Conservation (phyloP, 2,888 invertebrate genomes). For the Tanypteryx hageni region DNA sequence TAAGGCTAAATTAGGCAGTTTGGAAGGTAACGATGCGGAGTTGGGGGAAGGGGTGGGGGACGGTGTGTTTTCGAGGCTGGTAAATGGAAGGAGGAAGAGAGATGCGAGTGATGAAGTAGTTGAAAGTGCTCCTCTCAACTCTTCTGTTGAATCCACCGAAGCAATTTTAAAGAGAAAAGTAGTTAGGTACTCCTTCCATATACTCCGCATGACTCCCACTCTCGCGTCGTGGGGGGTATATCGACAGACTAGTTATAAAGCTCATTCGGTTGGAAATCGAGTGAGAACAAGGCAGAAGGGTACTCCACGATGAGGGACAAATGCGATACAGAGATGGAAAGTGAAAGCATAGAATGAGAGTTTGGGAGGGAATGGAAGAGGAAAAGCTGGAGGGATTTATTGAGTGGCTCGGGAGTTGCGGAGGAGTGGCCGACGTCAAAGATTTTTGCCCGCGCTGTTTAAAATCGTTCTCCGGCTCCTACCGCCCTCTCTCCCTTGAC, state of each 20-base stretch:
- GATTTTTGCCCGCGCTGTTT: not conserved
- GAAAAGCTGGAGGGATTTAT: not conserved
- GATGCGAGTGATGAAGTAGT: no score
- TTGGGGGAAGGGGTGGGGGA: not conserved
- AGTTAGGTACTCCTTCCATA: no score
- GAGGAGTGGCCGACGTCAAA: not conserved
- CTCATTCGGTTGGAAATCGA: conserved; percentile 31
- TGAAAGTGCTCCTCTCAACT: not conserved
- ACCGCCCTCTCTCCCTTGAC: not conserved
- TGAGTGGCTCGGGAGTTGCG: not conserved
- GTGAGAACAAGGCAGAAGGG: not conserved
- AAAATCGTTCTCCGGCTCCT: not conserved
- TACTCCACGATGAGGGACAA: not conserved
- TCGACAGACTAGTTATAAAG: conserved; percentile 22
- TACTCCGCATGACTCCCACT: not conserved
- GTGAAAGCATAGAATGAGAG: not conserved
- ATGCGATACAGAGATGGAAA: not conserved
- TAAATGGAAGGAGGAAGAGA: no score
- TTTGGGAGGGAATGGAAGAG: not conserved
- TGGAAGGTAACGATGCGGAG: not conserved
- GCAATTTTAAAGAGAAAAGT: not conserved
- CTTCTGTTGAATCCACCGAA: not conserved
- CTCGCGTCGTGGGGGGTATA: not conserved
- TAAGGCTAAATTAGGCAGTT: not conserved
- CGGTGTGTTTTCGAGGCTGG: not conserved